Base-by-base conservation (phyloP, 2,797 vertebrate species). In the Sebastes aleutianus region DNA sequence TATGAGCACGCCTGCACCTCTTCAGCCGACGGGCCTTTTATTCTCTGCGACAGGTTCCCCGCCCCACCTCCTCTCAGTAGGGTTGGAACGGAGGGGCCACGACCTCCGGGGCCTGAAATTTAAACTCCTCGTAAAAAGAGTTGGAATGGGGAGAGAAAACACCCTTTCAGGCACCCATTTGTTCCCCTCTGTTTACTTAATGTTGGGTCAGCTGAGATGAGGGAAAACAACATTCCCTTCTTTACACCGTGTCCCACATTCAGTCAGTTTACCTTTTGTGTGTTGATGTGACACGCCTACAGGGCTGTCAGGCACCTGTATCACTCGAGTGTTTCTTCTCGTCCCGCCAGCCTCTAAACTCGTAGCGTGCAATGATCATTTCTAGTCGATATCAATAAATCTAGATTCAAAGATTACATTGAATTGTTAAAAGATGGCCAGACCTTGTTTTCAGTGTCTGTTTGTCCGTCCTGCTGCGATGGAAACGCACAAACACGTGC, bases 31-130 rank as follows among this genome's bases (percentile, higher is more conserved):
- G 64, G 79, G 74, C 70, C 83, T 90, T 88, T 91, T 88, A 94
- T 95, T 95, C 85, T 71, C 26, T 1, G 74, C 85, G 92, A 94
- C 93, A 94, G 87, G 88, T 92, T 74, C 54, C 88, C 92, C 68
- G 69, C 91, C 90, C 91, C 88, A 69, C 93, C 92, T 91, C 79
- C 82, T 92, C 93, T 90, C 90, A 36, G 76, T 66, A 66, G 90
- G 78, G 47, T 76, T 85, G 87, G 84, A 91, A 79, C 78, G 36
- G 83, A 88, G 90, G 86, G 89, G 84, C 87, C 88, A 39, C 13
- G 86, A 88, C 91, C 89, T 81, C 80, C 62, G 79, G 85, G 88
- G 88, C 83, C 85, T 88, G 89, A 94, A 94, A 93, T 88, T 83
- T 64, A 90, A 91, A 91, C 93, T 90, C 79, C 87, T 91, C 64